Evolutionary conservation across 2,888 invertebrate species (phyloP).

Genomic region (Tenthredo notha): DNA sequence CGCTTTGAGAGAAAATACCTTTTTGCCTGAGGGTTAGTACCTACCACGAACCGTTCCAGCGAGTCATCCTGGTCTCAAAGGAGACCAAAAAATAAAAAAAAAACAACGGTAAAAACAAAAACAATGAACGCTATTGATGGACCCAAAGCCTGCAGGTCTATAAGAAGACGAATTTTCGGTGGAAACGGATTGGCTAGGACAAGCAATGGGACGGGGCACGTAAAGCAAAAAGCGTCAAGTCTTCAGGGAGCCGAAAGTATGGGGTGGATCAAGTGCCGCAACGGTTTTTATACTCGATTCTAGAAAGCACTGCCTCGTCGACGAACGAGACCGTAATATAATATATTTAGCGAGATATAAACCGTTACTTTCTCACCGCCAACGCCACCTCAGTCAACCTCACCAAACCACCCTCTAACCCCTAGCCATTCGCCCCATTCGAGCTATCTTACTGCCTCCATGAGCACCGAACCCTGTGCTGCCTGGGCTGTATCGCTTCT

Average conservation of each 20-base stretch:
- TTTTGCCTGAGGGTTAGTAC: background rate
- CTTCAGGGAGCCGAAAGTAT: background rate
- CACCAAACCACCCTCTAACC: background rate
- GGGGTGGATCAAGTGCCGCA: constrained; percentile 25
- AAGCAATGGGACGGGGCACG: background rate
- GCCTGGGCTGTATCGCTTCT: constrained; percentile 41
- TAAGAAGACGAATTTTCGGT: constrained; percentile 9
- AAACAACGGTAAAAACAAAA: background rate
- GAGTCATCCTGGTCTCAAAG: background rate
- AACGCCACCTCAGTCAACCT: constrained; percentile 46
- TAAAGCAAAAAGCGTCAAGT: background rate
- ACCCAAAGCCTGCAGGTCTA: background rate
- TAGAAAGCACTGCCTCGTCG: constrained; percentile 30
- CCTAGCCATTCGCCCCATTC: constrained; percentile 14
- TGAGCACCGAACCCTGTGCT: constrained; percentile 20
- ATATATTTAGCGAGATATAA: constrained; percentile 48
- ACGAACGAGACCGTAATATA: constrained; percentile 39
- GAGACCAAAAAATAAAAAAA: background rate
- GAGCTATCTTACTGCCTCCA: constrained; percentile 46
- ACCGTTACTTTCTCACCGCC: constrained; percentile 42
- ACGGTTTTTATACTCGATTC: constrained; percentile 33
- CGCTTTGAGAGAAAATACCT: constrained; percentile 11
- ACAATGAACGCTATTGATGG: constrained; percentile 9
- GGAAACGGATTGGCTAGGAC: background rate
- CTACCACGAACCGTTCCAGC: background rate